Percentiles rank a stretch among this genome's conserved stretches.
phyloP scores from a whole-genome alignment of 2,888 invertebrate genomes.

The Apamea monoglypha region DNA sequence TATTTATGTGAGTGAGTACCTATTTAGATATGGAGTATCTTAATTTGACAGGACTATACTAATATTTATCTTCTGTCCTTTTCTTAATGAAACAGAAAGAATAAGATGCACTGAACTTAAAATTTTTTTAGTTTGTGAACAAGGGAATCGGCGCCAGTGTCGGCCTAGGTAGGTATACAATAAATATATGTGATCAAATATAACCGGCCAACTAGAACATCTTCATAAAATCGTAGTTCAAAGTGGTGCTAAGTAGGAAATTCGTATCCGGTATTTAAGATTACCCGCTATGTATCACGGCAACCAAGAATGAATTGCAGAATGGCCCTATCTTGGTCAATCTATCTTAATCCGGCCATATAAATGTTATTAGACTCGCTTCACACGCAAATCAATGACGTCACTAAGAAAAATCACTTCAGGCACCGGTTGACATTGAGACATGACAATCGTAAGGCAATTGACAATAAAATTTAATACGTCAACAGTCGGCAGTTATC shows the following conservation, averaged over 20 bases:
- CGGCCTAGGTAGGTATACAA: not conserved
- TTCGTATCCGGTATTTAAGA: conserved; percentile 23
- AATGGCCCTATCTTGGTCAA: conserved; percentile 1
- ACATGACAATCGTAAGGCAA: conserved; percentile 75
- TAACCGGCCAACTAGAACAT: conserved; percentile 6
- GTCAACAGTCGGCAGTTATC: conserved; percentile 68
- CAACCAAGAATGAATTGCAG: conserved; percentile 20
- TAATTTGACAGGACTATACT: no score
- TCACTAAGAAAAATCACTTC: conserved; percentile 41
- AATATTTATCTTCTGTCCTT: no score
- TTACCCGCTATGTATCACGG: conserved; percentile 5
- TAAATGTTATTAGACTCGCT: conserved; percentile 17
- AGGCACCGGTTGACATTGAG: conserved; percentile 76
- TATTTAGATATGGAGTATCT: no score
- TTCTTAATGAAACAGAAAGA: no score
- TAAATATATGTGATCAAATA: conserved; percentile 9
- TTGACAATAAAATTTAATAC: conserved; percentile 69
- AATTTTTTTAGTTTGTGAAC: no score
- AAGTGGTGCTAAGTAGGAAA: conserved; percentile 13
- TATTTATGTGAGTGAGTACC: not conserved
- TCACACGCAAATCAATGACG: conserved; percentile 21
- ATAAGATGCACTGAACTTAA: no score
- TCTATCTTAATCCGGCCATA: conserved; percentile 11
- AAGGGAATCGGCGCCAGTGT: no score
- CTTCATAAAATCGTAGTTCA: not conserved